These are phyloP conservation scores for Bombyx mandarina DNA, from an alignment of 1,140 invertebrate genomes.

Conservation along the genomic window DNA sequence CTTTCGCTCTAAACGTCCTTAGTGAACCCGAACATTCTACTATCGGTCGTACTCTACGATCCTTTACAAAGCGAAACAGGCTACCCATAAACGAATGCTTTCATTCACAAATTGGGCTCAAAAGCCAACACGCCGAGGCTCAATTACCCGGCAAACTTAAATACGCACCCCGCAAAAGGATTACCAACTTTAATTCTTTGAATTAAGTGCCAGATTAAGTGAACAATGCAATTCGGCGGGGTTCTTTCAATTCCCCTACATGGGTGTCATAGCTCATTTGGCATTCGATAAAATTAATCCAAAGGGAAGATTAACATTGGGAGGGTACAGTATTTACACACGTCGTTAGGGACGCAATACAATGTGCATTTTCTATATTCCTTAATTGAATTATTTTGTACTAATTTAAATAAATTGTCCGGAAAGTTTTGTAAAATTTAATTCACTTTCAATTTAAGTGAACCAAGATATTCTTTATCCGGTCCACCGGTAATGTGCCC, in stretches of 20 bases:
- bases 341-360: slow-evolving; percentile 19
- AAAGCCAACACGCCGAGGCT: slow-evolving; percentile 48
- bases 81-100: slow-evolving; percentile 27
- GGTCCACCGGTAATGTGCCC: no score
- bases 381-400: no score
- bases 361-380: no score
- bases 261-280: slow-evolving; percentile 61
- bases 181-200: slow-evolving; percentile 21
- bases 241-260: slow-evolving; percentile 32
- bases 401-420: no score
- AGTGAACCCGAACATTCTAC: no score
- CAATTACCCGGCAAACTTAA: slow-evolving; percentile 27
- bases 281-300: slow-evolving; percentile 63
- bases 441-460: no score
- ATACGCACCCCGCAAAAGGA: slow-evolving; percentile 9
- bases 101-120: slow-evolving; percentile 63
- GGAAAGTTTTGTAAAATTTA: no score
- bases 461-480: no score
- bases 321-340: slow-evolving; percentile 48
- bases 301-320: slow-evolving; percentile 34
- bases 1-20: no score
- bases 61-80: no score
- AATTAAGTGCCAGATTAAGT: slow-evolving; percentile 11
- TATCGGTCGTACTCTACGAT: no score
- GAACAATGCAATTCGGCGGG: slow-evolving; percentile 11